Conservation (phyloP, 2,797 vertebrate species). For the Valencia hispanica region DNA sequence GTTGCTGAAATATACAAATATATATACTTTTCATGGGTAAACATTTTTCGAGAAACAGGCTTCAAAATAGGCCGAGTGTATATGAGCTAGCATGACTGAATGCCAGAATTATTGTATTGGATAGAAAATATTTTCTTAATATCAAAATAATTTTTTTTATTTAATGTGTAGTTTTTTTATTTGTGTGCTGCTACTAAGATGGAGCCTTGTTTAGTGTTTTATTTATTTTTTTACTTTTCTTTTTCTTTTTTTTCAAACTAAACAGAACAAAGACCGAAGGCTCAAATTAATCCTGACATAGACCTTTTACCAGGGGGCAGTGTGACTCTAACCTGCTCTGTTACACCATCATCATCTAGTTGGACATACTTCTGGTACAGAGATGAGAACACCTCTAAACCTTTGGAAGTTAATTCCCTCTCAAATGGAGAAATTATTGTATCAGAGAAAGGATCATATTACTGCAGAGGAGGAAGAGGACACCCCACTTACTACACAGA, state of each 20-base stretch:
- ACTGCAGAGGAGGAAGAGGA: constrained; percentile 44
- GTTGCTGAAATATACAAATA: too few relatives aligned
- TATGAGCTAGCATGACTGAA: too few relatives aligned
- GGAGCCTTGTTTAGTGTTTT: too few relatives aligned
- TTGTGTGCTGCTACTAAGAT: neutral
- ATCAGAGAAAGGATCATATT: constrained; percentile 29
- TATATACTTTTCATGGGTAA: too few relatives aligned
- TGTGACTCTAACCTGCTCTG: constrained; percentile 29
- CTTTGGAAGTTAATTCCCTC: neutral
- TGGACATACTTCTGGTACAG: constrained; percentile 40
- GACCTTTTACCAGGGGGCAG: neutral
- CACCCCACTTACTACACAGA: constrained; percentile 5
- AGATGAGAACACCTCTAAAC: constrained; percentile 2
- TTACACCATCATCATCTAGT: neutral
- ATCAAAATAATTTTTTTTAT: too few relatives aligned
- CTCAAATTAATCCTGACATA: neutral
- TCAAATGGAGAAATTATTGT: constrained; percentile 1
- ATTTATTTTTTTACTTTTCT: too few relatives aligned
- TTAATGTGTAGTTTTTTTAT: neutral
- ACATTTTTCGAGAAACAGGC: too few relatives aligned
- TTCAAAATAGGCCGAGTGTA: too few relatives aligned
- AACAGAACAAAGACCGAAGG: constrained; percentile 3
- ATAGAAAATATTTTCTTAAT: too few relatives aligned
- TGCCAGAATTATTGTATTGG: too few relatives aligned
- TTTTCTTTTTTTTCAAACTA: neutral